Base-by-base conservation (phyloP, 2,113 vertebrate species). In the Amblyornis subalaris region DNA sequence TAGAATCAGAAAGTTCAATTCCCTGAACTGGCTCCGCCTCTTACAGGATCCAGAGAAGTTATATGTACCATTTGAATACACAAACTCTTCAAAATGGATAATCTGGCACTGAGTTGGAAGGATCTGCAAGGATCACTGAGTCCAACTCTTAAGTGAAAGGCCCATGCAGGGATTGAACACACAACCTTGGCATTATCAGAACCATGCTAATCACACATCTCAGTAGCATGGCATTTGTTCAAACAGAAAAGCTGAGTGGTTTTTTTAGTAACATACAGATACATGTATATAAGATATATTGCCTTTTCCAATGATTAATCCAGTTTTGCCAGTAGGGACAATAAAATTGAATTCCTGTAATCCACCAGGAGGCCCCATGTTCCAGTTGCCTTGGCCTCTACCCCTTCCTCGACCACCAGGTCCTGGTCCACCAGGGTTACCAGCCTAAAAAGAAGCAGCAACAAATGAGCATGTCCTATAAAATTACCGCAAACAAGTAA, bases 291-390 rank as follows among this genome's bases (percentile, higher is more conserved):
- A 91, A 95, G 72, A 93, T 93, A 83, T 6, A 92, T 97, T 98
- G 94, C 99, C 99, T 99, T 99, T 99, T 92, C 99, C 99, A 93
- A 99, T 99, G 88, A 99, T 99, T 90, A 99, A 98, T 82, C 99
- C 99, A 36, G 99, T 99, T 97, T 99, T 99, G 97, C 99, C 99
- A 93, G 99, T 99, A 33, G 99, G 99, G 71, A 99, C 99, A 70
- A 99, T 99, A 95, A 99, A 99, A 95, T 98, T 99, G 95, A 99
- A 99, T 94, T 99, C 99, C 90, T 99, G 99, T 62, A 99, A 97
- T 90, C 99, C 99, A 95, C 99, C 99, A 79, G 99, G 99, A 58
- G 99, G 99, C 7, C 99, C 99, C 99, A 99, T 99, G 95, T 99
- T 99, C 99, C 99, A 99, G 97, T 99, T 99, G 85, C 99, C 99